Conservation (phyloP, 2,113 vertebrate genomes). For the Caracal caracal region DNA sequence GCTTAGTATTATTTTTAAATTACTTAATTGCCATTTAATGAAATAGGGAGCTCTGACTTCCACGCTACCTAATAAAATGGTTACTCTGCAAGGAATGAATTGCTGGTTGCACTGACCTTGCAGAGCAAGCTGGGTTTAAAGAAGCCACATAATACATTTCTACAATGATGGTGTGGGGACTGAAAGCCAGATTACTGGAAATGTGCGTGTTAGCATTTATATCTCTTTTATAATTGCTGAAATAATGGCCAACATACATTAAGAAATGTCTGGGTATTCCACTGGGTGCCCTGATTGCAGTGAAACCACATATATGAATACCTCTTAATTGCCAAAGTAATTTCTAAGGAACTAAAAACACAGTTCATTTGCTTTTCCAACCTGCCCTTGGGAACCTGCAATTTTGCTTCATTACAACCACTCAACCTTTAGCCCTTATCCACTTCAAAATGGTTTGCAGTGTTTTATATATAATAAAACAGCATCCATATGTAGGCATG, state of each 20-base stretch:
- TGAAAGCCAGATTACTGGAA: constrained; percentile 69
- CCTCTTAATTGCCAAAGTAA: constrained; percentile 76
- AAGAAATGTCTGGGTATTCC: constrained; percentile 73
- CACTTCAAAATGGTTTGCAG: constrained; percentile 60
- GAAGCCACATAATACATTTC: constrained; percentile 64
- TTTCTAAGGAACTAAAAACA: constrained; percentile 77
- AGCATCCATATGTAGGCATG: neutral
- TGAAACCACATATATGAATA: constrained; percentile 71
- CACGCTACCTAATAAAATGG: constrained; percentile 76
- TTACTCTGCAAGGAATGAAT: constrained; percentile 75
- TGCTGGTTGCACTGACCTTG: constrained; percentile 71
- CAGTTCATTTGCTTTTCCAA: constrained; percentile 75
- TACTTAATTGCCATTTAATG: constrained; percentile 81
- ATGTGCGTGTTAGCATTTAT: constrained; percentile 73
- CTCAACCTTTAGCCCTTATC: constrained; percentile 74
- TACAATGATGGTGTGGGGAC: constrained; percentile 64
- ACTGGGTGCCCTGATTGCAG: constrained; percentile 62
- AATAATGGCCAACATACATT: constrained; percentile 77
- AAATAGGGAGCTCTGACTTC: constrained; percentile 75
- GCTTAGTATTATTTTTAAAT: constrained; percentile 80
- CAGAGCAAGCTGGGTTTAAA: constrained; percentile 66
- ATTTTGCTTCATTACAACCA: constrained; percentile 75
- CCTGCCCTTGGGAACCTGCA: constrained; percentile 70
- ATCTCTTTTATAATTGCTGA: constrained; percentile 72
- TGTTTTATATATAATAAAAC: constrained; percentile 65